Conservation (phyloP, 1,140 invertebrate species). For the Polypedilum pembai region DNA sequence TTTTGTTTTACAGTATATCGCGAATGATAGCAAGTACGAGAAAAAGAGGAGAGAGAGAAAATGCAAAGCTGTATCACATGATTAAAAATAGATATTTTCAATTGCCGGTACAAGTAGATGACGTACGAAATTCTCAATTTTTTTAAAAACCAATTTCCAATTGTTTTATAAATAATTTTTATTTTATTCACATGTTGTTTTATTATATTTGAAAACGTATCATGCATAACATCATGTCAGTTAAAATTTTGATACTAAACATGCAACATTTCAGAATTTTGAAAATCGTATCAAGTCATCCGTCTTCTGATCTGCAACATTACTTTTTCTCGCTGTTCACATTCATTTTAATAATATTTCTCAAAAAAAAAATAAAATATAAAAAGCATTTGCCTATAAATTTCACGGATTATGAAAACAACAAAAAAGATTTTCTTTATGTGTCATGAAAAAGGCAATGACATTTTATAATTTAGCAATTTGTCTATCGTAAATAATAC, state of each 20-base stretch:
- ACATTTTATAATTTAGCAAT: background rate
- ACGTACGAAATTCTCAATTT: too few species aligned
- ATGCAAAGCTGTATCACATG: too few species aligned
- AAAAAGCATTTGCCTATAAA: background rate
- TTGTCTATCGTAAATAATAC: background rate
- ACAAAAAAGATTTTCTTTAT: background rate
- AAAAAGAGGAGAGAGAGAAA: too few species aligned
- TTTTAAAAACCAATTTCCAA: too few species aligned
- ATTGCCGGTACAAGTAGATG: too few species aligned
- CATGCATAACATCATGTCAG: background rate
- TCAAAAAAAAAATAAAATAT: background rate
- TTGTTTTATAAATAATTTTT: too few species aligned
- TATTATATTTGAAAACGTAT: too few species aligned
- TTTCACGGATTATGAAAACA: conserved; percentile 17
- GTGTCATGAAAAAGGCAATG: too few species aligned
- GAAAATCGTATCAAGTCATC: background rate
- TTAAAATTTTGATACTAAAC: background rate
- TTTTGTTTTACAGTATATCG: too few species aligned
- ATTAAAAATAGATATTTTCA: too few species aligned
- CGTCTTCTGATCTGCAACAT: background rate
- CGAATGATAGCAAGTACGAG: too few species aligned
- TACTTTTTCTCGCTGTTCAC: background rate
- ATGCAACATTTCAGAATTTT: background rate
- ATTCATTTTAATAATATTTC: background rate
- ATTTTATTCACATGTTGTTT: too few species aligned